Evolutionary conservation across 2,113 vertebrate species (phyloP), one percentile per base, ranked within the genome.

Genomic region (Pluvianellus socialis): DNA sequence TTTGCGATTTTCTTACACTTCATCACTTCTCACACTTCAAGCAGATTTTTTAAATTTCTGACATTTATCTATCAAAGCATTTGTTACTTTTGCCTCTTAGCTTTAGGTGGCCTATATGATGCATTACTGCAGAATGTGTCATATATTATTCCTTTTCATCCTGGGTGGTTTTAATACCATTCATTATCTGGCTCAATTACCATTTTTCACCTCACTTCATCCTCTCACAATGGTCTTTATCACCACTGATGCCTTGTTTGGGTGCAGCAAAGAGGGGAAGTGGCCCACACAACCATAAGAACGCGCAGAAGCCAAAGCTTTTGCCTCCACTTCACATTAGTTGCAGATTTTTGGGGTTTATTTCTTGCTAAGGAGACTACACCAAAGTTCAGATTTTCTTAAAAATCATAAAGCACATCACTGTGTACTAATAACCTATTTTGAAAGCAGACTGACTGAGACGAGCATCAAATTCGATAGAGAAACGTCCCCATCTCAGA

Each of bases 391-490:
- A 44, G 35, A 9, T 76, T 79, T 71, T 44, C 80, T 45, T 38
- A 9, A 71, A 77, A 90, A 82, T 38, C 45, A 6, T 6, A 1
- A 17, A 42, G 18, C 3, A 16, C 59, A 21, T 67, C 33, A 8
- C 16, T 9, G 24, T 47, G 5, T 16, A 7, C 40, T 14, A 49
- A 30, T 12, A 74, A 32, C 27, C 62, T 11, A 10, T 50, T 80
- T 9, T 35, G 28, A 58, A 44, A 70, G 50, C 59, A 86, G 71
- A 2, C 21, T 65, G 38, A 32, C 58, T 40, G 73, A 82, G 4
- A 30, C 0, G 1, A 61, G 35, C 47, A 52, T 22, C 33, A 28
- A n/a, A 68, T 45, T 7, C 61, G n/a, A 49, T 1, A 65, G 8
- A 23, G 16, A 66, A 44, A 30, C 45, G 2, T 8, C 49, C 47